Evolutionary conservation across 2,888 invertebrate genomes (phyloP).

Genomic region (Ashinkailepas kermadecensis): DNA sequence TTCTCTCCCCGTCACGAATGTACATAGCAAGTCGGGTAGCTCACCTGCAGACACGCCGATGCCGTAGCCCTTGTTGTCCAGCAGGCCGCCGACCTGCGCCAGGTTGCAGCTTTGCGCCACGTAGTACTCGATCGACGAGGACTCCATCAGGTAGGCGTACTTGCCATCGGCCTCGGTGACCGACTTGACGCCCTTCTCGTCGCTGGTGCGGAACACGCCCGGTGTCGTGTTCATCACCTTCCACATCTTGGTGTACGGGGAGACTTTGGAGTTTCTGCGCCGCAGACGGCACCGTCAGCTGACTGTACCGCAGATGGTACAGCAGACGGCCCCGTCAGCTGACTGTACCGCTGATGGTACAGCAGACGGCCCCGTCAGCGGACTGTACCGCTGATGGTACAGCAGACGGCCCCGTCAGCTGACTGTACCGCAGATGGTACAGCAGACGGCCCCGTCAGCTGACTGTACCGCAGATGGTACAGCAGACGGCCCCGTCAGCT

Average conservation of each 20-base stretch:
- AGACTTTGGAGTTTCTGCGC: conserved; percentile 73
- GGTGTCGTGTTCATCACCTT: conserved; percentile 85
- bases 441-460: too few species aligned
- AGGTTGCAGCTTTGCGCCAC: conserved; percentile 83
- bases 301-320: too few species aligned
- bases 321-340: too few species aligned
- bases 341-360: too few species aligned
- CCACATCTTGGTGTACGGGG: conserved; percentile 93
- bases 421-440: too few species aligned
- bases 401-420: too few species aligned
- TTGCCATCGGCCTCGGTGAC: conserved; percentile 62
- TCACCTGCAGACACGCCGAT: conserved; percentile 88
- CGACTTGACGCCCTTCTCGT: conserved; percentile 66
- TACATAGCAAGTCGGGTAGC: conserved; percentile 38
- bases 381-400: too few species aligned
- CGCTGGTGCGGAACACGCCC: conserved; percentile 65
- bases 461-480: too few species aligned
- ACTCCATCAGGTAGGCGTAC: conserved; percentile 97
- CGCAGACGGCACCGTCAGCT: too few species aligned
- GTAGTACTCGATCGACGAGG: conserved; percentile 90
- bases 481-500: too few species aligned
- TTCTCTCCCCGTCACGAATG: too few species aligned
- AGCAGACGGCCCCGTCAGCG: too few species aligned
- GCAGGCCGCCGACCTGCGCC: conserved; percentile 77
- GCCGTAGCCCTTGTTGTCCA: conserved; percentile 92